Base-by-base conservation (phyloP, 2,797 vertebrate genomes). In the Fistularia tabacaria region DNA sequence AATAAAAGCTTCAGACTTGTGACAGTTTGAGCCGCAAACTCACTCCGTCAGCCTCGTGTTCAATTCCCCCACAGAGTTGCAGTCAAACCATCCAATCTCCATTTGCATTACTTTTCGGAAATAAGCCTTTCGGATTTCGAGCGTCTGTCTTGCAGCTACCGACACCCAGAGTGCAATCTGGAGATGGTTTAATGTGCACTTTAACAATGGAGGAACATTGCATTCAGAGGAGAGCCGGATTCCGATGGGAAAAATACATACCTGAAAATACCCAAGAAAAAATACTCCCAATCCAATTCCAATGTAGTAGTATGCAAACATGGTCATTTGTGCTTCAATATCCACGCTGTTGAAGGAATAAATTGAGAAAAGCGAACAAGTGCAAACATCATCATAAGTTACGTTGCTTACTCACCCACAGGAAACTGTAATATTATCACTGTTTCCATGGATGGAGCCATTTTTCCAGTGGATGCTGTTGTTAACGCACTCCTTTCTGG, bases 71-170 rank as follows among this genome's bases (percentile, higher is more conserved):
- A 91, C 84, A 9, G 92, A 92, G 77, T 79, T 92, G 73, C 90
- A 90, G 82, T 93, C 92, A 70, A 93, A 93, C 92, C 92, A 93
- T 46, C 90, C 91, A 0, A 93, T 93, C 67, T 93, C 91, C 89
- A 93, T 92, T 64, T 73, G 73, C 91, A 93, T 93, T 8, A 93
- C 87, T 66, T 92, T 93, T 44, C 78, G 82, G 64, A 93, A 93
- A 75, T 91, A 93, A 0, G 66, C 84, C 69, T 88, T 90, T 49
- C 92, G 77, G 38, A 93, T 90, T 73, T 57, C 83, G 62, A 87
- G 89, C 46, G 80, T 80, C 74, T 93, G 92, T 41, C 80, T 85
- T 14, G 92, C 88, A n/a, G 91, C 91, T 0, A 86, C 74, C 6
- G 79, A 51, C 54, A 93, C 90, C 92, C 92, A 93, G 46, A 92